Percentiles rank a stretch among this genome's conserved stretches.
Conservation (phyloP, 1,140 invertebrate species). For the Musca domestica region DNA sequence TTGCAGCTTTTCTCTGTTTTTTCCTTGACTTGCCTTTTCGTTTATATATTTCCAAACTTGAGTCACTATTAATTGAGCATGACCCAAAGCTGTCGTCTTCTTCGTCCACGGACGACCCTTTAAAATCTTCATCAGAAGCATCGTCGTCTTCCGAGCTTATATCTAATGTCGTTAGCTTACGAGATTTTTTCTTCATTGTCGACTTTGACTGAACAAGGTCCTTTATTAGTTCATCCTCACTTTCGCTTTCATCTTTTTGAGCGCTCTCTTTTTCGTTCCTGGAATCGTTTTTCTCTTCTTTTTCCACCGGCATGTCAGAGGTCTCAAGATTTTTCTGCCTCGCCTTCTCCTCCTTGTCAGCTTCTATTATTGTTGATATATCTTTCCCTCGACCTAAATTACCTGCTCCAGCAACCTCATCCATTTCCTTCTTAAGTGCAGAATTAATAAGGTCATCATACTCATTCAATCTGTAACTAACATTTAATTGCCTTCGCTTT, state of each 20-base stretch:
- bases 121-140: constrained; percentile 83
- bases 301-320: constrained; percentile 48
- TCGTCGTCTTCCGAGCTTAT: constrained; percentile 79
- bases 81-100: constrained; percentile 41
- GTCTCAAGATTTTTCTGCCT: constrained; percentile 37
- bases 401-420: constrained; percentile 70
- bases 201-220: constrained; percentile 29
- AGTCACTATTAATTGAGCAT: constrained; percentile 40
- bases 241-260: background rate
- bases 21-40: constrained; percentile 34
- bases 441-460: constrained; percentile 93
- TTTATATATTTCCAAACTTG: constrained; percentile 45
- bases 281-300: constrained; percentile 19
- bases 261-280: background rate
- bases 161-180: constrained; percentile 78
- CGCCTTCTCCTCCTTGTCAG: constrained; percentile 68
- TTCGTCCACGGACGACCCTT: constrained; percentile 57
- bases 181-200: constrained; percentile 63
- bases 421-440: constrained; percentile 80
- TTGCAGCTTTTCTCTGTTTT: constrained; percentile 40
- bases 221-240: background rate
- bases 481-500: constrained; percentile 69
- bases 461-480: constrained; percentile 85
- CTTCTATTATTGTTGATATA: constrained; percentile 83
- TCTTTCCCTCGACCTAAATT: constrained; percentile 84